Evolutionary conservation across 1,140 invertebrate species (phyloP).

Genomic region (Matsumurasca onukii): DNA sequence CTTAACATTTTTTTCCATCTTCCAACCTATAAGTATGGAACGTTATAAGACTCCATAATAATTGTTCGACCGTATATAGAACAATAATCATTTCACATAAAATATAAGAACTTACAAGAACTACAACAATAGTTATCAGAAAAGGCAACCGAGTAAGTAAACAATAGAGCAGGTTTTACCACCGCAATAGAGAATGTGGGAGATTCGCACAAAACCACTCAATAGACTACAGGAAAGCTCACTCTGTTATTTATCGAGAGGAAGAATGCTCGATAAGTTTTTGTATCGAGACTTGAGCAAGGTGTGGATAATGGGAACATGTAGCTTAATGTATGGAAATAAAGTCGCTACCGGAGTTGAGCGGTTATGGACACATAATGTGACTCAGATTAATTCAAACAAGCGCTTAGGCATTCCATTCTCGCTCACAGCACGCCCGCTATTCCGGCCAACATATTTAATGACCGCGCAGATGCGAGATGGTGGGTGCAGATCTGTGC

Average conservation of each 20-base stretch:
- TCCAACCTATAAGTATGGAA: too few relatives aligned
- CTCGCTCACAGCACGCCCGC: too few relatives aligned
- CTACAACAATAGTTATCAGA: too few relatives aligned
- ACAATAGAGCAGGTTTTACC: background rate
- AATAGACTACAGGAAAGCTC: background rate
- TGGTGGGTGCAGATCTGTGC: too few relatives aligned
- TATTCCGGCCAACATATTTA: too few relatives aligned
- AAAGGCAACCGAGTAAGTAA: too few relatives aligned
- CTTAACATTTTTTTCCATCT: too few relatives aligned
- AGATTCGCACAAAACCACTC: background rate
- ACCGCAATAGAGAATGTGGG: background rate
- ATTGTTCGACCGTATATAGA: too few relatives aligned
- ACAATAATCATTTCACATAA: too few relatives aligned
- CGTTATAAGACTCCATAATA: too few relatives aligned
- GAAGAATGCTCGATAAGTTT: background rate
- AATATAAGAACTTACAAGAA: too few relatives aligned
- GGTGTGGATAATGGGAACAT: constrained; percentile 5
- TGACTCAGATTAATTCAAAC: constrained; percentile 3
- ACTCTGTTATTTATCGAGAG: background rate
- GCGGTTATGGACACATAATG: background rate
- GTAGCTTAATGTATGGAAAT: constrained; percentile 23
- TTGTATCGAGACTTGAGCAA: background rate
- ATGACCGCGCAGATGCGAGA: too few relatives aligned
- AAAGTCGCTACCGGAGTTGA: constrained; percentile 20
- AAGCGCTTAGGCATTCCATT: constrained; percentile 5